Base-by-base conservation (phyloP, 2,797 vertebrate species). In the Cirrhinus mrigala region DNA sequence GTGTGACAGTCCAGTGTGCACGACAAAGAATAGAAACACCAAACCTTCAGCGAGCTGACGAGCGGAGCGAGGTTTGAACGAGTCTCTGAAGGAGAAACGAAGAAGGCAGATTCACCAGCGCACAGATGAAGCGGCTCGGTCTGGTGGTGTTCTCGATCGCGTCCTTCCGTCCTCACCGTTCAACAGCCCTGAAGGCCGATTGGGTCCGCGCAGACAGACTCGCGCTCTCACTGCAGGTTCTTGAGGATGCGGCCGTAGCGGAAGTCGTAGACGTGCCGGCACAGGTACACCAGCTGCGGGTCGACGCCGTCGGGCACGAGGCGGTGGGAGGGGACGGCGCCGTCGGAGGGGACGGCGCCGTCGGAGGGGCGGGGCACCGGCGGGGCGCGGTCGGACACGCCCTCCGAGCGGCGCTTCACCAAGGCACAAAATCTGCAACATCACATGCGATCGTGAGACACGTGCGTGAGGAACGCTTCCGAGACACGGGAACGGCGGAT, bases 211-310 rank as follows among this genome's bases (percentile, higher is more conserved):
- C 37, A 40, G 37, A 40, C 64, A 46, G 16, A 48, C 24, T 79
- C 14, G 10, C 82, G 84, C 81, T 37, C 85, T 94, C 98, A 99
- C 96, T 99, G 98, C 2, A 97, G 97, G 93, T 99, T 99, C 96
- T 99, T 99, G 90, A 99, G 94, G 94, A 99, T 98, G 93, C 98
- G 98, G 85, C 98, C 98, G 6, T 97, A 98, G 88, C 98, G 95
- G 92, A 99, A 99, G 94, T 99, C 98, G 50, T 99, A 99, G 93
- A 99, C 98, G 62, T 99, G 98, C 73, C 98, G 97, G 93, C 98
- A 99, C 90, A 99, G 96, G 91, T 99, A 99, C 93, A 99, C 98
- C 95, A 99, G 94, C 90, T 99, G 97, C 0, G 98, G 97, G 93
- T 99, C 97, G 24, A 98, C 95, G 92, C 98, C 97, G 80, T 96